Base-by-base conservation (phyloP, 2,113 vertebrate genomes). In the Malurus cyaneus region DNA sequence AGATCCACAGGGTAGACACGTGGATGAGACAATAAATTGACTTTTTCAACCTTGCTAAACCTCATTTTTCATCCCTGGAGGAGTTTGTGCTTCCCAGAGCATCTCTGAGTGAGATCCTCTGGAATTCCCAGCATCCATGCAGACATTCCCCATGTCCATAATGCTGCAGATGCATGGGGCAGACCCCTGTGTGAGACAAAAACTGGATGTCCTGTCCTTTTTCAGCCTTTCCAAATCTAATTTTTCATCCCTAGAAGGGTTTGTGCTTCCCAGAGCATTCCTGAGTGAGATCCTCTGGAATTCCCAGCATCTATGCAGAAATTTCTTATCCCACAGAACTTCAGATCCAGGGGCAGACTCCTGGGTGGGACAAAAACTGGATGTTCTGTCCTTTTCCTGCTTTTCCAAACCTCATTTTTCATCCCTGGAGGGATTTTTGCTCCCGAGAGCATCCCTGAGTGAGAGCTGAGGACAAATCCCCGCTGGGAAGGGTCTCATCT, bases 301-400 rank as follows among this genome's bases (percentile, higher is more conserved):
- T 5, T 8, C 17, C 5, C 24, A 25, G 50, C n/a, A 31, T 5
- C 3, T 8, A 19, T 16, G 14, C 14, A 3, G 20, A 5, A 1
- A 2, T 42, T 25, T 44, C 8, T 6, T 2, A 2, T 4, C 16
- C 26, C 54, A 9, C 8, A 16, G 62, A 56, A 53, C 60, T 64
- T 42, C 32, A 83, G 36, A 32, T 21, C 34, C 36, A 8, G 11
- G 8, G 29, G 12, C 24, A 60, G 17, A n/a, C 19, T 28, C n/a
- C 23, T 8, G 14, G 41, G 3, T 14, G 10, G 39, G n/a, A 18
- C 42, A 19, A 23, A 59, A 39, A 3, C 13, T 41, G 1, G 0
- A 8, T 11, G 9, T 4, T 25, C 8, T 9, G 15, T 14, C 5
- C 13, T 62, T 21, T 11, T 3, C 20, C 44, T 29, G 29, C 31